Base-by-base conservation (phyloP, 2,113 vertebrate genomes). In the Tympanuchus pallidicinctus region DNA sequence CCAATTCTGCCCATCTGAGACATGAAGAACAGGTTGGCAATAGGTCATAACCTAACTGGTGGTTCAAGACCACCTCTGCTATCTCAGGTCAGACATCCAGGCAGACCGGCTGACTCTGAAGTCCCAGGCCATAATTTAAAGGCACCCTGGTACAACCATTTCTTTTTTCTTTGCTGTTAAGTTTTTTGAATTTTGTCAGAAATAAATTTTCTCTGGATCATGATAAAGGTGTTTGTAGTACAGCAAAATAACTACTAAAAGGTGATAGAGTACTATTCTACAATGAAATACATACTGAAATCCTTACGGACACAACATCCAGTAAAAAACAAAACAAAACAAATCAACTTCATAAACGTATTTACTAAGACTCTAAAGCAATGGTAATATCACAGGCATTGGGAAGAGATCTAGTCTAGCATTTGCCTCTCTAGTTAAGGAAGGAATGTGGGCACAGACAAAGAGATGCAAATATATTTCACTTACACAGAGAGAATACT, bases 1-100 rank as follows among this genome's bases (percentile, higher is more conserved):
- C 34, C 73, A 57, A 3, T 70, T 86, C n/a, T 45, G 22, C 28
- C 36, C 1, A 1, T 0, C 0, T 30, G 7, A 8, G 34, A 28
- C 54, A 81, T 43, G 21, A 89, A 43, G 42, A 43, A 43, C 42
- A 43, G 42, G 81, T 25, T 19, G 22, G 56, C 47, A 47, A 20
- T 18, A 0, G 0, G 28, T 70, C 34, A 60, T 3, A 0, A 78
- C 30, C 61, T 47, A n/a, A 59, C 45, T 2, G 2, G 30, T 28
- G 6, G 20, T 54, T 19, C 52, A 45, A 63, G 45, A 66, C 43
- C 52, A 32, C 48, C 2, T 4, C 48, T 76, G 50, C 45, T 24
- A 22, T 50, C 48, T 50, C 48, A 50, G 48, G 22, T 50, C 48
- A 24, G 22, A 50, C 8, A 3, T 50, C 48, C 48, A 50, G 48